A percentile compares a stretch with the other conserved stretches of the same genome.
Evolutionary conservation across 2,113 vertebrate species (phyloP).

Genomic region (Malurus cyaneus): DNA sequence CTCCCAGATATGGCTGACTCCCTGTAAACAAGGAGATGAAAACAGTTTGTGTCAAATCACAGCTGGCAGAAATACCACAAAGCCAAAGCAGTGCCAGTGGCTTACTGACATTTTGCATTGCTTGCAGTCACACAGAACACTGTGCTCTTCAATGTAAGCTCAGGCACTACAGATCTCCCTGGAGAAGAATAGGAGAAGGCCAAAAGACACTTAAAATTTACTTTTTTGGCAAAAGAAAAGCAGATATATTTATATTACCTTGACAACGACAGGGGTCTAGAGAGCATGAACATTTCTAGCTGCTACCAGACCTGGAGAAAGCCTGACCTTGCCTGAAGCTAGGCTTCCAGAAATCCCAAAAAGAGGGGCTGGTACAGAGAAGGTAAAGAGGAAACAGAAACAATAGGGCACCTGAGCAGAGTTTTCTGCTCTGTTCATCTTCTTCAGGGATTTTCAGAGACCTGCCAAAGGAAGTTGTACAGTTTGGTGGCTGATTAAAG

Average conservation of each 20-base stretch:
- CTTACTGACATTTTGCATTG: background rate
- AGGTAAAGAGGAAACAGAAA: background rate
- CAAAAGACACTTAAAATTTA: background rate
- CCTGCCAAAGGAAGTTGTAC: background rate
- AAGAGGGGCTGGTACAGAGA: background rate
- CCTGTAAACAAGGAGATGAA: conserved; percentile 29
- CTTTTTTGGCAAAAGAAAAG: background rate
- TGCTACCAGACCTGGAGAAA: background rate
- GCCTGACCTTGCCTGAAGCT: background rate
- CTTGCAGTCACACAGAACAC: background rate
- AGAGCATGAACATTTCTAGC: background rate
- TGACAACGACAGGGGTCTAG: background rate
- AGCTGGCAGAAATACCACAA: background rate
- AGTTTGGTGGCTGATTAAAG: background rate
- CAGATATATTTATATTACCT: background rate
- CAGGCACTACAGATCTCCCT: background rate
- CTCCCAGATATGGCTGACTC: background rate
- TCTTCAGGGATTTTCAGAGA: background rate
- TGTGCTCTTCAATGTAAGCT: background rate
- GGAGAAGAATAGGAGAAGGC: background rate
- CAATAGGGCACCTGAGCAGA: background rate
- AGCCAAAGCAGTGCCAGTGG: background rate
- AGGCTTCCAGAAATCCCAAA: background rate
- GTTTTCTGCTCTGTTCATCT: background rate
- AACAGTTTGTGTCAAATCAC: conserved; percentile 19